phyloP scores from a whole-genome alignment of 2,797 vertebrate species.

The Clamator glandarius region DNA sequence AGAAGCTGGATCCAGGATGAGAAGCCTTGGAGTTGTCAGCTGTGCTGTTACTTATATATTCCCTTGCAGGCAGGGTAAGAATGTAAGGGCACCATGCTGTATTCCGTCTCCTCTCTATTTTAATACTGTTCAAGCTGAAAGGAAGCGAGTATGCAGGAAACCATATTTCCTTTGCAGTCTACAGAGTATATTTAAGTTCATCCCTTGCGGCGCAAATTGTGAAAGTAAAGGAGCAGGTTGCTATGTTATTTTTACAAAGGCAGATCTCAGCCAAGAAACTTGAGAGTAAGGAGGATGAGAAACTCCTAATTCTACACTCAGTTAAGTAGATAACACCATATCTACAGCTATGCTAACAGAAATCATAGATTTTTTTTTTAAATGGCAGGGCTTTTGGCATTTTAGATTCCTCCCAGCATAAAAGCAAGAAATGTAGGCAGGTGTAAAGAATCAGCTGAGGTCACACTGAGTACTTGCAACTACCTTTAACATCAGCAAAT shows the following conservation, averaged over 20 bases:
- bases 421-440: background rate
- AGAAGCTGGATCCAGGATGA: background rate
- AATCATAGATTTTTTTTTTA: background rate
- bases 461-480: background rate
- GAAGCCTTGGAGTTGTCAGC: background rate
- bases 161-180: background rate
- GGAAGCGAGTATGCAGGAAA: background rate
- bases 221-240: background rate
- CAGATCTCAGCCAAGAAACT: background rate
- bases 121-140: background rate
- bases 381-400: background rate
- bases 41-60: background rate
- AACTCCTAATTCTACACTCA: background rate
- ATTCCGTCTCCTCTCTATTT: background rate
- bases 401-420: background rate
- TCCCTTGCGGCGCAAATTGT: accelerated
- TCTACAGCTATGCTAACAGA: background rate
- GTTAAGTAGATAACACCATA: background rate
- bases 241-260: background rate
- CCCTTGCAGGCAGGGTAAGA: background rate
- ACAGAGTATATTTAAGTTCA: background rate
- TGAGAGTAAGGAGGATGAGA: background rate
- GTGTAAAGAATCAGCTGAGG: background rate
- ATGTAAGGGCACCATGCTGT: background rate
- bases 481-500: background rate